phyloP scores from a whole-genome alignment of 2,113 vertebrate genomes.

The Enhydra lutris region DNA sequence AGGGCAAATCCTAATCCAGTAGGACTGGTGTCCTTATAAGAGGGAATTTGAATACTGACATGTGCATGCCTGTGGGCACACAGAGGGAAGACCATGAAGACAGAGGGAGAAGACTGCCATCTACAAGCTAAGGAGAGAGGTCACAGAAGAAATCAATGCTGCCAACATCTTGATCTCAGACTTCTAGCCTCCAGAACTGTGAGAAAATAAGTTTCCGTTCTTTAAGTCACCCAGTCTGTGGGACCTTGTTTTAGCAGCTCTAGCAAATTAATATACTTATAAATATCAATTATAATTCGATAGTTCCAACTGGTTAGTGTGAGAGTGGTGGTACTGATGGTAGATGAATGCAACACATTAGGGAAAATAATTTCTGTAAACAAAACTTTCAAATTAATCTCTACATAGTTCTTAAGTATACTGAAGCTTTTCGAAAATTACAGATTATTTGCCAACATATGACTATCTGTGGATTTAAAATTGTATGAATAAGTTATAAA shows the following conservation, averaged over 20 bases:
- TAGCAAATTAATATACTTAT: neutral
- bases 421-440: neutral
- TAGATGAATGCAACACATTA: neutral
- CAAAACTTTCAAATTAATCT: neutral
- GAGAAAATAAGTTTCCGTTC: neutral
- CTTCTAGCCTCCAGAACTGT: neutral
- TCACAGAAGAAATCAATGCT: neutral
- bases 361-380: neutral
- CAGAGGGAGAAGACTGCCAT: neutral
- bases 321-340: neutral
- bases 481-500: neutral
- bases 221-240: neutral
- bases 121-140: neutral
- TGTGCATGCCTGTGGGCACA: neutral
- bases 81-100: neutral
- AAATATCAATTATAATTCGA: neutral
- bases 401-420: neutral
- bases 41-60: neutral
- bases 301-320: neutral
- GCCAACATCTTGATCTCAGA: neutral
- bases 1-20: neutral
- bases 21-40: neutral
- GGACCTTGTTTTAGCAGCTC: neutral
- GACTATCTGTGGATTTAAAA: neutral
- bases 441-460: slow-evolving; percentile 7